phyloP scores from a whole-genome alignment of 2,113 vertebrate genomes.

The Microtus pennsylvanicus region DNA sequence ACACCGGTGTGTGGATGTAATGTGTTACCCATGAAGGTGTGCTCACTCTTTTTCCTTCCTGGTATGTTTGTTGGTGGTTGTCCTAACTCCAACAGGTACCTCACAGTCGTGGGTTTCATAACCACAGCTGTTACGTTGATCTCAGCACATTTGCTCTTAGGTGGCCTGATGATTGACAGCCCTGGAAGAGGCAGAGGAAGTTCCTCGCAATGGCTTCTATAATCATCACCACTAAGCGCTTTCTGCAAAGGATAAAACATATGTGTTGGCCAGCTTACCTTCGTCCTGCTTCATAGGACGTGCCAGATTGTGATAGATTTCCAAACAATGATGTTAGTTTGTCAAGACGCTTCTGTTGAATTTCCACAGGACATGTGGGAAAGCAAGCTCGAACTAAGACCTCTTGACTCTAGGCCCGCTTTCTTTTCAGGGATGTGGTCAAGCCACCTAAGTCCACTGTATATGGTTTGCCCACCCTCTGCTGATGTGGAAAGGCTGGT shows the following conservation, averaged over 20 bases:
- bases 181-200: neutral
- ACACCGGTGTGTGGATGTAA: conserved; percentile 3
- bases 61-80: neutral
- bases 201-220: neutral
- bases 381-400: conserved; percentile 35
- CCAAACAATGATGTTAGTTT: conserved; percentile 22
- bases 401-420: conserved; percentile 12
- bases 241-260: conserved; percentile 7
- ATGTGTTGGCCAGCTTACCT: conserved; percentile 4
- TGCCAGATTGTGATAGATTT: conserved; percentile 26
- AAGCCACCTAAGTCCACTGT: neutral
- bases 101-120: neutral
- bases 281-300: conserved; percentile 9
- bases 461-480: neutral
- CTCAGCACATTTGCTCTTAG: neutral
- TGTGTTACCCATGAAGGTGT: conserved; percentile 1
- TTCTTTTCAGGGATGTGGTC: neutral
- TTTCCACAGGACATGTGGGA: conserved; percentile 61
- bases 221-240: conserved; percentile 28
- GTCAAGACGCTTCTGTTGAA: conserved; percentile 32
- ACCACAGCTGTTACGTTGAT: neutral
- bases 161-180: neutral
- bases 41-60: neutral
- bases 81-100: neutral
- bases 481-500: conserved; percentile 23